A percentile compares a stretch with the other conserved stretches of the same genome.
phyloP scores from a whole-genome alignment of 2,888 invertebrate species.

The Calameuta filiformis region DNA sequence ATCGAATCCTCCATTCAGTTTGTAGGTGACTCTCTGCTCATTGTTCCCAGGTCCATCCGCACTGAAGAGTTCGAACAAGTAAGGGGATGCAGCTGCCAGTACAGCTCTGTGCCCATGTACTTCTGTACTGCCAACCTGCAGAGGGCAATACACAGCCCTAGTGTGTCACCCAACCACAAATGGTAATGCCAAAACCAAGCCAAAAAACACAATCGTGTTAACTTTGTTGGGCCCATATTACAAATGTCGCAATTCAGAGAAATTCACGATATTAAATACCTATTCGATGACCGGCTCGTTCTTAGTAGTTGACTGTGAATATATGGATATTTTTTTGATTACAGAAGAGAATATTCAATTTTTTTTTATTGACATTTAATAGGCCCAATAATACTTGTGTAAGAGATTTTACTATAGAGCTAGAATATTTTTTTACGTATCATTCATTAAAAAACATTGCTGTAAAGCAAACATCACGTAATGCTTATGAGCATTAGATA shows the following conservation, averaged over 20 bases:
- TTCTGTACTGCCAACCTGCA: conserved; percentile 76
- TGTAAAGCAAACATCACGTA: background rate
- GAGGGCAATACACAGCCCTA: conserved; percentile 33
- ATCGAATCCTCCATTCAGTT: conserved; percentile 74
- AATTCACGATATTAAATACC: conserved; percentile 14
- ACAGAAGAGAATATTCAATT: background rate
- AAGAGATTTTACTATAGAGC: background rate
- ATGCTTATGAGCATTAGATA: background rate
- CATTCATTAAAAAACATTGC: background rate
- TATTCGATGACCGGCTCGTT: conserved; percentile 9
- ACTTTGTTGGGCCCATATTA: conserved; percentile 16
- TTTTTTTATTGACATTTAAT: background rate
- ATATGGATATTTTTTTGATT: background rate
- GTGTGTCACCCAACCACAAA: conserved; percentile 32
- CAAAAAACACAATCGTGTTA: conserved; percentile 25
- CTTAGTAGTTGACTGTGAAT: background rate
- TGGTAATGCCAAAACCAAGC: conserved; percentile 26
- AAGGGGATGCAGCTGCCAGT: conserved; percentile 81
- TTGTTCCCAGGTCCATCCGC: conserved; percentile 62
- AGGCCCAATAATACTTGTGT: background rate
- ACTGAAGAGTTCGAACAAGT: conserved; percentile 80
- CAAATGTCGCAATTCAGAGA: background rate
- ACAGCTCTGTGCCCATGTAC: conserved; percentile 83
- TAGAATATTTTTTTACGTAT: too few species aligned
- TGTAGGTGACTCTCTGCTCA: conserved; percentile 68